Base-by-base conservation (phyloP, 2,888 invertebrate genomes). In the Nomada hirtipes region DNA sequence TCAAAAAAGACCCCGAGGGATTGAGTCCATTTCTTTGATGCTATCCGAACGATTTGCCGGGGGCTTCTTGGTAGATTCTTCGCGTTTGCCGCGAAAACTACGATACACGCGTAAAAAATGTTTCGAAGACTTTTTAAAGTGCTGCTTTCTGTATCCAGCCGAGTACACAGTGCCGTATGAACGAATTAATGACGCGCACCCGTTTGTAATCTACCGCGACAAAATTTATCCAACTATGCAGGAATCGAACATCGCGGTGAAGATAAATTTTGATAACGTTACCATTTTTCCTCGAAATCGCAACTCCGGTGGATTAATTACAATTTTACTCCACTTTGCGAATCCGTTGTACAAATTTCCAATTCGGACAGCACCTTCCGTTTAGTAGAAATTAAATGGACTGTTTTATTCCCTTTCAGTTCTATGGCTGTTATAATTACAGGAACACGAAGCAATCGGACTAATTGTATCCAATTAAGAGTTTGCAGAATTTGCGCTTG, bases 371-470 rank as follows among this genome's bases (percentile, higher is more conserved):
- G 63, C 36, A 36, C 36, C 4, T 47, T 67, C 67, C 23, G 15
- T 47, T 59, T 23, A 26, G 44, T 52, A n/a, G 13, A 18, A 64
- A 50, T 47, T 70, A 65, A 53, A 26, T 13, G 13, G 13, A 13
- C 44, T 61, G 61, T 42, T 71, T 79, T 67, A 50, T 55, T 55
- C 42, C 67, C 26, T 50, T 60, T 26, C 23, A 50, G 60, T 13
- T 36, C 65, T 50, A 26, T 65, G 61, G 71, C 65, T 79, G 60
- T 78, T 71, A 65, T 53, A 65, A 65, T 60, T 77, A 78, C 55
- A 70, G 13, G 23, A 55, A 52, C 63, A 18, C 47, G 20, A 36
- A 69, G 63, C 77, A 77, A 77, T 77, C 69, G 63, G 59, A 70
- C 69, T 77, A 79, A 79, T 77, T 77, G 67, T 52, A 60, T 36